phyloP scores from a whole-genome alignment of 2,113 vertebrate species.

The Phrynosoma platyrhinos region DNA sequence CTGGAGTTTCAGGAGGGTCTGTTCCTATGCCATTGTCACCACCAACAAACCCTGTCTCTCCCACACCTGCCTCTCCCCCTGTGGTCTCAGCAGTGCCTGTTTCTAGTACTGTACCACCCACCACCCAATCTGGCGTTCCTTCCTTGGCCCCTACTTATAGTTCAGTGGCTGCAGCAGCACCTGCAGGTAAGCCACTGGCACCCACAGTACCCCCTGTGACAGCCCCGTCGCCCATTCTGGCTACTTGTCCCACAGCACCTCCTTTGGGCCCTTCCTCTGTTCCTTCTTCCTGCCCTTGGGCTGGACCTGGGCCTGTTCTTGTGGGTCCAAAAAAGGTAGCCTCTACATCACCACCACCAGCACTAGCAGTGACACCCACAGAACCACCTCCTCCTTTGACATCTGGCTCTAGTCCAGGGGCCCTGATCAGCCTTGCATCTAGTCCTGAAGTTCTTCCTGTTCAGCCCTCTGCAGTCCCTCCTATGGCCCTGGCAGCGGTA shows the following conservation, averaged over 20 bases:
- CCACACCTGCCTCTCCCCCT: not conserved
- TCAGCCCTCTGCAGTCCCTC: not conserved
- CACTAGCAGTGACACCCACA: not conserved
- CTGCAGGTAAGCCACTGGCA: not conserved
- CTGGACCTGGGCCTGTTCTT: not conserved
- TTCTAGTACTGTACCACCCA: not conserved
- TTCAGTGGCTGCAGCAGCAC: not conserved
- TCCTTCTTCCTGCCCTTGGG: conserved; percentile 15
- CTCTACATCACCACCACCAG: not conserved
- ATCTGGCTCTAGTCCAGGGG: not conserved
- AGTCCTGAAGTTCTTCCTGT: not conserved
- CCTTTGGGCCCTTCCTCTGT: not conserved
- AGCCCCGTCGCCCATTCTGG: not conserved
- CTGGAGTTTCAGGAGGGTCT: not conserved
- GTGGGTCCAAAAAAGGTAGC: not conserved
- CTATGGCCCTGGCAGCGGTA: not conserved
- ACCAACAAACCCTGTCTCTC: not conserved
- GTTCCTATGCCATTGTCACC: not conserved
- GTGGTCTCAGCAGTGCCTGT: not conserved
- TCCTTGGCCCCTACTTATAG: not conserved
- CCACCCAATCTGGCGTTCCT: not conserved
- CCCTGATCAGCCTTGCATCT: not conserved
- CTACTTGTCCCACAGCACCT: not conserved
- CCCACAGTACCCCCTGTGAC: not conserved
- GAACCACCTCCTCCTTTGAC: no score